These are phyloP conservation scores for Nycticryphes semicollaris DNA, from an alignment of 2,113 vertebrate genomes.

Conservation along the genomic window DNA sequence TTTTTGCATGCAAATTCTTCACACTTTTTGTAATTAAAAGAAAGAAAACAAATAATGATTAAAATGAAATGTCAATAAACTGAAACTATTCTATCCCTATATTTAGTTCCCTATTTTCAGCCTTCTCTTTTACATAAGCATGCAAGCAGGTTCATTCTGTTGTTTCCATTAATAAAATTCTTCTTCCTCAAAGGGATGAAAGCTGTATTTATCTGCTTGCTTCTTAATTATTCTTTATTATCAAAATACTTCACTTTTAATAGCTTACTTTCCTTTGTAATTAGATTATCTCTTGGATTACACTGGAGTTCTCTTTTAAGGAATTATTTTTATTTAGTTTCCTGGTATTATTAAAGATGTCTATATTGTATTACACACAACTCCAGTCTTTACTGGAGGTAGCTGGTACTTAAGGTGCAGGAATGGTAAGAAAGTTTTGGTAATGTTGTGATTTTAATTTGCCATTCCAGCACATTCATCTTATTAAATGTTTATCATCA, in stretches of 20 bases:
- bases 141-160: neutral
- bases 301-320: neutral
- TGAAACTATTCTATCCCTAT: neutral
- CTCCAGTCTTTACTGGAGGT: neutral
- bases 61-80: neutral
- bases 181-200: neutral
- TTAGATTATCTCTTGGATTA: conserved; percentile 4
- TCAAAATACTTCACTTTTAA: conserved; percentile 27
- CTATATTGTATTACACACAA: neutral
- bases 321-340: conserved; percentile 29
- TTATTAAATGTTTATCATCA: neutral
- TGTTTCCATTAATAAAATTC: neutral
- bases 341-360: neutral
- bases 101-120: neutral
- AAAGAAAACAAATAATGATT: neutral
- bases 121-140: neutral
- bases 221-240: conserved; percentile 20
- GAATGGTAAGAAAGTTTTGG: neutral
- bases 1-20: neutral
- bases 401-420: neutral
- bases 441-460: neutral
- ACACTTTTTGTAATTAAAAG: neutral
- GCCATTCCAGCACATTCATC: neutral
- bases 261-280: conserved; percentile 3
- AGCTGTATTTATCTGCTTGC: neutral